Base-by-base conservation (phyloP, 2,797 vertebrate genomes). In the Trachops cirrhosus region DNA sequence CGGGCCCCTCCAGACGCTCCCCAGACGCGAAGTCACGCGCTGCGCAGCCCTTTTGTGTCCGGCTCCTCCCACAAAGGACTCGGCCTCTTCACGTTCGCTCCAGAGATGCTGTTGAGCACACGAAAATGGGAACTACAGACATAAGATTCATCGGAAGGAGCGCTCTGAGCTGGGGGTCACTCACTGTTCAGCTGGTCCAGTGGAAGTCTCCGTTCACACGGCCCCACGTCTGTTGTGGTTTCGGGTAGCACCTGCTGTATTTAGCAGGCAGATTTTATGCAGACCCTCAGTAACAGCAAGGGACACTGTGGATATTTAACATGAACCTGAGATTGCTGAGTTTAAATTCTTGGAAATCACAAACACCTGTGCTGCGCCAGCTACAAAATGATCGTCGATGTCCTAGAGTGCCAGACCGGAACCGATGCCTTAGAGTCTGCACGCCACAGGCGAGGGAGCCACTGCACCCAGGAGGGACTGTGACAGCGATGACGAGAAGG, bases 331-430 rank as follows among this genome's bases (percentile, higher is more conserved):
- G 0, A 34, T 52, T 57, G 50, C 32, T 59, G 50, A 80, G 64
- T 32, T 96, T 52, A 89, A 87, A 37, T 70, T 86, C 68, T 68
- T 9, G 87, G 64, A 52, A 11, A 29, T 54, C 44, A 54, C 39
- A 70, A 77, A 29, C n/a, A 39, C 37, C 57, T 54, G 32, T 6
- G 44, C 54, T 0, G 0, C 1, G 44, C 18, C 8, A 29, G 80
- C 48, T 37, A 41, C 34, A 79, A 57, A 41, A 29, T 2, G 52
- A 44, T 26, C 3, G 1, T 2, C n/a, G 32, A 29, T 6, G 67
- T 52, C 32, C 68, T 3, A 0, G 85, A n/a, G 39, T 0, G 34
- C 2, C 7, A 0, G 0, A 3, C 0, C 24, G 1, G 54, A 9
- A 26, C 0, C 3, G 15, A 22, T 9, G 2, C 3, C 85, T 59